phyloP scores from a whole-genome alignment of 2,888 invertebrate species.

The Agrochola lota region DNA sequence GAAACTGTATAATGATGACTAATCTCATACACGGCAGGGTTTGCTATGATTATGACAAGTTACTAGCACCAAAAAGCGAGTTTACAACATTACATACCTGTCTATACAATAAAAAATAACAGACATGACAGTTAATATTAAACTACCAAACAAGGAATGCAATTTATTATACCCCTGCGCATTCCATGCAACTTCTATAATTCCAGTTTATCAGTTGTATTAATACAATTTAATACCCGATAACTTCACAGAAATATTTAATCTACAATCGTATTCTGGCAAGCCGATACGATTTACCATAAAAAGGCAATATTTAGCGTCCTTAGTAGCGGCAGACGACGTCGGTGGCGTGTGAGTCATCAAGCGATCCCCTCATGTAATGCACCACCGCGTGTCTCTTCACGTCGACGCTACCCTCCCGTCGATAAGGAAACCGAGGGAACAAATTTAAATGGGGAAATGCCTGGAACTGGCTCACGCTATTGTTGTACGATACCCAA shows the following conservation, averaged over 20 bases:
- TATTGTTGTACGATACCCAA: slow-evolving; percentile 84
- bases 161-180: slow-evolving; percentile 28
- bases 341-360: slow-evolving; percentile 72
- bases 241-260: slow-evolving; percentile 54
- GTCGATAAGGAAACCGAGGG: slow-evolving; percentile 85
- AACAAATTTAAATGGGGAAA: slow-evolving; percentile 88
- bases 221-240: slow-evolving; percentile 25
- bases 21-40: not conserved
- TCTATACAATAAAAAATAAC: not conserved
- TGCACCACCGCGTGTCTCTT: slow-evolving; percentile 72
- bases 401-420: slow-evolving; percentile 71
- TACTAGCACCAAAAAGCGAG: not conserved
- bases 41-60: not conserved
- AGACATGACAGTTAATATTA: not conserved
- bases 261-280: slow-evolving; percentile 38
- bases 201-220: slow-evolving; percentile 37
- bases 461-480: slow-evolving; percentile 88
- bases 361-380: slow-evolving; percentile 67
- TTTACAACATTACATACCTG: not conserved
- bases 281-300: slow-evolving; percentile 57
- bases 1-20: not conserved
- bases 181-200: slow-evolving; percentile 9
- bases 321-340: slow-evolving; percentile 52
- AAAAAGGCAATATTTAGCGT: slow-evolving; percentile 60
- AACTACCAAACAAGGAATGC: slow-evolving; percentile 18